phyloP scores from a whole-genome alignment of 2,888 invertebrate species.

The Escarpia spicata region DNA sequence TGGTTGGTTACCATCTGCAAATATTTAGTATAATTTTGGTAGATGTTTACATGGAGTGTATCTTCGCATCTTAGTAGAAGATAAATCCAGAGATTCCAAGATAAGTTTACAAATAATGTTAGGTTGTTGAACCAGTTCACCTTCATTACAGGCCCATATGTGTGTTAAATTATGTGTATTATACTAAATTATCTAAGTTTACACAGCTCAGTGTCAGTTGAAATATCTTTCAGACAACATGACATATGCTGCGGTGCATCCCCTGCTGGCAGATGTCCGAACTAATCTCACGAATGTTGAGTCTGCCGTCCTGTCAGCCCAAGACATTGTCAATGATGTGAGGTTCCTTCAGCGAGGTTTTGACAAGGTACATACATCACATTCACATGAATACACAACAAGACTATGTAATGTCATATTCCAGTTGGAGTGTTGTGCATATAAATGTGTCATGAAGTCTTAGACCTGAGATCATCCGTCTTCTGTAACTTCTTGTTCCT shows the following conservation, averaged over 20 bases:
- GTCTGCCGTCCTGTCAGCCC: not conserved
- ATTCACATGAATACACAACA: not conserved
- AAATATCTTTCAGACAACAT: not conserved
- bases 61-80: not conserved
- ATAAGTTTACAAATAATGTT: not conserved
- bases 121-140: not conserved
- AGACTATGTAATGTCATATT: not conserved
- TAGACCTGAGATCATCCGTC: no score
- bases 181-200: not conserved
- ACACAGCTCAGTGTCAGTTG: not conserved
- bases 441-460: no score
- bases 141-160: not conserved
- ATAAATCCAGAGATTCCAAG: not conserved
- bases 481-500: no score
- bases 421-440: not conserved
- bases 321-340: not conserved
- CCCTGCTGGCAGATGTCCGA: not conserved
- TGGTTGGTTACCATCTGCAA: no score
- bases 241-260: not conserved
- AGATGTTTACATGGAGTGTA: no score
- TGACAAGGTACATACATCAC: not conserved
- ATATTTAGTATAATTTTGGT: no score
- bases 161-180: no score
- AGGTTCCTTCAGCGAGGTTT: not conserved
- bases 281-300: not conserved